Evolutionary conservation across 92 coral and sea anemone species (phyloP).

Genomic region (Epizoanthus fatuus): DNA sequence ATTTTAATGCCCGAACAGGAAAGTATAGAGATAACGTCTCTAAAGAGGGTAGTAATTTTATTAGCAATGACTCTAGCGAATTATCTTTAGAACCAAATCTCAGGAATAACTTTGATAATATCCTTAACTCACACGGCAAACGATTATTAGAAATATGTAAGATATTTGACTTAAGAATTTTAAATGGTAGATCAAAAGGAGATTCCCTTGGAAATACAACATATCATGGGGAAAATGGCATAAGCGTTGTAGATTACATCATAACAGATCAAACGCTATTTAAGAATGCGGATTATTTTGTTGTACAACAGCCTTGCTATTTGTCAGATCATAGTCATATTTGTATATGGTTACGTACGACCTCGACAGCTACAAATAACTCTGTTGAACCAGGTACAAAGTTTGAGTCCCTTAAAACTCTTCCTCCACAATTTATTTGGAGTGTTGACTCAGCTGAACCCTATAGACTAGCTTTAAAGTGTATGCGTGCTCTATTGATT

Average conservation of each 20-base stretch:
- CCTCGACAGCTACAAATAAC: too few relatives aligned
- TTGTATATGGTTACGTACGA: too few relatives aligned
- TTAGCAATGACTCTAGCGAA: conserved; percentile 25
- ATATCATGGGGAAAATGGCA: conserved; percentile 49
- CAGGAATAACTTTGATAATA: conserved; percentile 42
- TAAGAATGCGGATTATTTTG: too few relatives aligned
- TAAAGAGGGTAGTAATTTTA: conserved; percentile 43
- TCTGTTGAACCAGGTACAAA: too few relatives aligned
- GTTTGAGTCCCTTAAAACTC: too few relatives aligned
- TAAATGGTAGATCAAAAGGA: conserved; percentile 61
- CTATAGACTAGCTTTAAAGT: too few relatives aligned
- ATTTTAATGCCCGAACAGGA: conserved; percentile 41
- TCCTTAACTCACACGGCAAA: conserved; percentile 56
- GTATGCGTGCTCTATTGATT: too few relatives aligned
- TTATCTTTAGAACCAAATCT: conserved; percentile 4
- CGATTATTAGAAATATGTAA: conserved; percentile 55
- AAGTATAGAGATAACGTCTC: conserved; percentile 41
- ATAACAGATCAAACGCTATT: too few relatives aligned
- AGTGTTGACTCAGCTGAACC: too few relatives aligned
- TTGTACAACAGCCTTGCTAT: too few relatives aligned
- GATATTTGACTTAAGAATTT: conserved; percentile 50
- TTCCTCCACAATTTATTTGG: too few relatives aligned
- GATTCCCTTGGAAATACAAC: conserved; percentile 42
- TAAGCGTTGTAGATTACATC: conserved; percentile 30
- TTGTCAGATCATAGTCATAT: too few relatives aligned